Conservation (phyloP, 2,888 invertebrate species). For the Thyatira batis region DNA sequence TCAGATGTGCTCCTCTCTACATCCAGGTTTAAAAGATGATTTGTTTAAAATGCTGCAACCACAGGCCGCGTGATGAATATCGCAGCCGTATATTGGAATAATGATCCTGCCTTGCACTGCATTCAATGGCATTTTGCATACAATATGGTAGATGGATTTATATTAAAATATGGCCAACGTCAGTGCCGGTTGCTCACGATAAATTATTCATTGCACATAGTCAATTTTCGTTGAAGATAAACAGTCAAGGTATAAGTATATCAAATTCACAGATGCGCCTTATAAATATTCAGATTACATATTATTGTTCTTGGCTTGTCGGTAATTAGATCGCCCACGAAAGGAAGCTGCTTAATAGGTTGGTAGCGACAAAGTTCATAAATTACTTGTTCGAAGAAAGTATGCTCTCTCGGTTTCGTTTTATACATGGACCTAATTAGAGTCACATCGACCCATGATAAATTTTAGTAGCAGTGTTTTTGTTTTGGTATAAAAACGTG, state of each 20-base stretch:
- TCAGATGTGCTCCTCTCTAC: slow-evolving; percentile 18
- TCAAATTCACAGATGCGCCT: slow-evolving; percentile 71
- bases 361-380: slow-evolving; percentile 72
- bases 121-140: slow-evolving; percentile 82
- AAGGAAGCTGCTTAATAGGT: slow-evolving; percentile 72
- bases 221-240: slow-evolving; percentile 78
- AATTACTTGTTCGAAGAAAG: slow-evolving; percentile 54
- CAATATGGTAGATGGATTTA: slow-evolving; percentile 82
- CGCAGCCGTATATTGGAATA: slow-evolving; percentile 78
- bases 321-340: slow-evolving; percentile 80
- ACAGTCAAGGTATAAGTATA: slow-evolving; percentile 59
- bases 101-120: slow-evolving; percentile 79
- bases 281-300: slow-evolving; percentile 79
- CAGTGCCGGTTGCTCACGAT: slow-evolving; percentile 77
- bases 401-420: slow-evolving; percentile 40
- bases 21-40: slow-evolving; percentile 74
- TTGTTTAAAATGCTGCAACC: slow-evolving; percentile 78
- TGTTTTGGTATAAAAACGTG: slow-evolving; percentile 15
- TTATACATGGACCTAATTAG: slow-evolving; percentile 57
- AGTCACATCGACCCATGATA: slow-evolving; percentile 44
- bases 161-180: slow-evolving; percentile 81
- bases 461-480: slow-evolving; percentile 19
- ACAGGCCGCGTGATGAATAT: slow-evolving; percentile 75
- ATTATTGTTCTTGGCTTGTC: slow-evolving; percentile 78
- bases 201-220: slow-evolving; percentile 80